Base-by-base conservation (phyloP, 1,140 invertebrate genomes). In the Whitmania pigra region DNA sequence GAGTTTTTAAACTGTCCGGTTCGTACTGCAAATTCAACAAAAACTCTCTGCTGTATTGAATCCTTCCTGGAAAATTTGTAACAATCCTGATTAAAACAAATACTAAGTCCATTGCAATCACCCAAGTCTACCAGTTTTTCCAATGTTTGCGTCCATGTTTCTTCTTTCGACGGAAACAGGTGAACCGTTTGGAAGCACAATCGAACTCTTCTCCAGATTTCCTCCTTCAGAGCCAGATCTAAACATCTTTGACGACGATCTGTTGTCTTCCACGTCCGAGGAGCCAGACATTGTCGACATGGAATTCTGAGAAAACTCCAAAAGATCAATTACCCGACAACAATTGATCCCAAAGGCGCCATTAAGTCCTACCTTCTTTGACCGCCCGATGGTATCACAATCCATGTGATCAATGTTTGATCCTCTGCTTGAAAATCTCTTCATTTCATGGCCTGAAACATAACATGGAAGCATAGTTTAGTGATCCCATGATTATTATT, bases 41-140 rank as follows among this genome's bases (percentile, higher is more conserved):
- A 76, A 93, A 88, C 11, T 90, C 88, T 66, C 89, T 83, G 73
- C 89, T 88, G 80, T 94, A 94, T 43, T 70, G 69, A 25, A 70
- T 70, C 6, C 69, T 36, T 22, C 69, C 69, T 53, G 13, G 11
- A 7, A 31, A 18, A 43, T 4, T 22, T 2, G n/a, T 40, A 68
- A 68, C 18, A 31, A 68, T 25, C 29, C 29, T 25, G 11, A 63
- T 63, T 31, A 25, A 63, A 31, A 63, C 11, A 63, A 63, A 63
- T 63, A 63, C 22, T 63, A 49, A 4, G 13, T 49, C 15, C 9
- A 49, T 49, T 0, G 15, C 15, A 49, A 49, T 49, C 0, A 13
- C 43, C 5, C 5, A 13, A 49, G 43, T 11, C 43, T 49, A 49
- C 43, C 43, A 49, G 43, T 49, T 17, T 49, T 49, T 49, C 43